Evolutionary conservation across 2,113 vertebrate genomes (phyloP).

Genomic region (Ardeotis arabs): DNA sequence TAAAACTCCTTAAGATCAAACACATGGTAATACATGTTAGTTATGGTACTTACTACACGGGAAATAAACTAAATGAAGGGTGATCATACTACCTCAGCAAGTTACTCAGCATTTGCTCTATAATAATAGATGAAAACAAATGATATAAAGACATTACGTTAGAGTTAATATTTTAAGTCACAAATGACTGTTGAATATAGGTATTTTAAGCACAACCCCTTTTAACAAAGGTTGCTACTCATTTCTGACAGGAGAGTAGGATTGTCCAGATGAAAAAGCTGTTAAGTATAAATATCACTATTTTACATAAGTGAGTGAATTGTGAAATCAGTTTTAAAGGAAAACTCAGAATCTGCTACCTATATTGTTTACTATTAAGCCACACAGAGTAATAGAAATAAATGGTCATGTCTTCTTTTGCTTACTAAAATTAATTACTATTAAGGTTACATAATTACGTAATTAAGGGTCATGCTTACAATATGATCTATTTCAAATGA

Average conservation of each 20-base stretch:
- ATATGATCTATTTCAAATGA: not conserved
- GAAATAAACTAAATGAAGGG: not conserved
- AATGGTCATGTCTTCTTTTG: not conserved
- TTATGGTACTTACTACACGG: not conserved
- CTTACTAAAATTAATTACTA: not conserved
- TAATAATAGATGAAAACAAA: not conserved
- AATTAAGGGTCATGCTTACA: not conserved
- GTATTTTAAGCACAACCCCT: not conserved
- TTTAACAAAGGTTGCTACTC: not conserved
- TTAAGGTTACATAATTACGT: rapidly evolving
- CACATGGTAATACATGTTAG: not conserved
- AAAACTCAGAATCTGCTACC: not conserved
- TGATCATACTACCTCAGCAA: not conserved
- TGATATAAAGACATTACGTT: not conserved
- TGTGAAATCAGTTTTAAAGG: not conserved
- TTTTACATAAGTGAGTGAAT: not conserved
- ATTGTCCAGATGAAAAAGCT: not conserved
- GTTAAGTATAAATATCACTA: not conserved
- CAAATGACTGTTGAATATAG: not conserved
- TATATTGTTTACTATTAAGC: not conserved
- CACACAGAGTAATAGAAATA: not conserved
- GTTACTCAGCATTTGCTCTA: not conserved
- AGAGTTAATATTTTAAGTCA: not conserved
- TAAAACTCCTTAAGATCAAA: not conserved
- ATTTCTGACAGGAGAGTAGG: not conserved